phyloP scores from a whole-genome alignment of 2,113 vertebrate species.

The Tinamus guttatus region DNA sequence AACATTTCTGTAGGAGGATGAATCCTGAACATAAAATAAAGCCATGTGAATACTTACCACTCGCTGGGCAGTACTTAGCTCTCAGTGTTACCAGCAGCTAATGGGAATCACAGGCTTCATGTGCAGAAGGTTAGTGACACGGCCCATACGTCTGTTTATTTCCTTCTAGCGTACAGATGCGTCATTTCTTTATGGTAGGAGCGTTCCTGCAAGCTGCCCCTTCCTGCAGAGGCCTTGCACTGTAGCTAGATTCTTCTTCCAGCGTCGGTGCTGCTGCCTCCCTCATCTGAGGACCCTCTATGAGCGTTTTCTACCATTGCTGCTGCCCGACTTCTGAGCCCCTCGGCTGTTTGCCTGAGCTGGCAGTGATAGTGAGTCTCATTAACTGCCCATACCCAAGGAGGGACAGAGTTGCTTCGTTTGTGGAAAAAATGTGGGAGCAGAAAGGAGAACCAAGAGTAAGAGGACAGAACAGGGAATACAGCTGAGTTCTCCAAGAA shows the following conservation, averaged over 20 bases:
- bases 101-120: not conserved
- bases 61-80: not conserved
- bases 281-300: not conserved
- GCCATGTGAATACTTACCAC: not conserved
- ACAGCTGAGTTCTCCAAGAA: not conserved
- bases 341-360: not conserved
- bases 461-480: not conserved
- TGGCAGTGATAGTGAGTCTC: not conserved
- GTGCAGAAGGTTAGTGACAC: not conserved
- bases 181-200: not conserved
- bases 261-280: not conserved
- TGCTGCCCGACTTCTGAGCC: not conserved
- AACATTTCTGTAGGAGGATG: not conserved
- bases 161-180: not conserved
- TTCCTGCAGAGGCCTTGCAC: not conserved
- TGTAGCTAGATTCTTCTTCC: not conserved
- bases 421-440: not conserved
- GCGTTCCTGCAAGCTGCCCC: not conserved
- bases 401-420: not conserved
- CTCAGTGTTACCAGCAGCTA: not conserved
- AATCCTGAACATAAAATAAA: not conserved
- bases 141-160: rapidly evolving
- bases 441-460: not conserved
- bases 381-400: not conserved
- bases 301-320: not conserved